A percentile compares a stretch with the other conserved stretches of the same genome.
Conservation (phyloP, 2,113 vertebrate species). For the Macroglossus sobrinus region DNA sequence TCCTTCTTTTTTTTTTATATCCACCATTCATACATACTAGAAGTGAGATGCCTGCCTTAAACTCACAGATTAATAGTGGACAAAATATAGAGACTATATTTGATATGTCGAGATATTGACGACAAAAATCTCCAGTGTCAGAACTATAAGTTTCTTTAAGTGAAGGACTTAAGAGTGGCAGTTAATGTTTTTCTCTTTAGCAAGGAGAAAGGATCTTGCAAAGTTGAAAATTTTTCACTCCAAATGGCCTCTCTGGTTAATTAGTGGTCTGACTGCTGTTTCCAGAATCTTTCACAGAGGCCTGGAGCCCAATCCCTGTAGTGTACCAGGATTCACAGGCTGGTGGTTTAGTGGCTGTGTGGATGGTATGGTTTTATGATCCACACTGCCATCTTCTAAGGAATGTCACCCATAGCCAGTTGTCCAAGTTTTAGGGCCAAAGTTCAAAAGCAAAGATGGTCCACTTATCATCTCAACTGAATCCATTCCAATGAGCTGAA, state of each 20-base stretch:
- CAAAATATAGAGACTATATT: background rate
- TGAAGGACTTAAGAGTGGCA: background rate
- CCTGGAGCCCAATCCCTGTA: accelerated
- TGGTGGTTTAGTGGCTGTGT: no score
- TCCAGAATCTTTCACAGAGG: background rate
- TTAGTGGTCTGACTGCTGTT: background rate
- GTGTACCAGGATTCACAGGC: background rate
- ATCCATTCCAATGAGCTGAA: background rate
- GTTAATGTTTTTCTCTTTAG: background rate
- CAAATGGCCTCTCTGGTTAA: background rate
- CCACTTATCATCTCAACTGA: background rate
- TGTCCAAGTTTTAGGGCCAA: background rate
- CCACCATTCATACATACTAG: background rate
- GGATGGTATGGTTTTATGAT: background rate
- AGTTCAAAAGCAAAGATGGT: background rate
- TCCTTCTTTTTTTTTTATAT: background rate
- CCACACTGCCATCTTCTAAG: constrained; percentile 72
- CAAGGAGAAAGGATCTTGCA: background rate
- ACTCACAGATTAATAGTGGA: background rate
- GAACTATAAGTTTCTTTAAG: background rate
- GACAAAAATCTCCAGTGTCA: background rate
- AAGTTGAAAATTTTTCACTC: background rate
- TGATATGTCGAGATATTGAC: background rate
- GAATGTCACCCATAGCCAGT: background rate
- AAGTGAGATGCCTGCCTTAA: background rate